Conservation (phyloP, 2,888 invertebrate species). For the Caenorhabditis parvicauda region DNA sequence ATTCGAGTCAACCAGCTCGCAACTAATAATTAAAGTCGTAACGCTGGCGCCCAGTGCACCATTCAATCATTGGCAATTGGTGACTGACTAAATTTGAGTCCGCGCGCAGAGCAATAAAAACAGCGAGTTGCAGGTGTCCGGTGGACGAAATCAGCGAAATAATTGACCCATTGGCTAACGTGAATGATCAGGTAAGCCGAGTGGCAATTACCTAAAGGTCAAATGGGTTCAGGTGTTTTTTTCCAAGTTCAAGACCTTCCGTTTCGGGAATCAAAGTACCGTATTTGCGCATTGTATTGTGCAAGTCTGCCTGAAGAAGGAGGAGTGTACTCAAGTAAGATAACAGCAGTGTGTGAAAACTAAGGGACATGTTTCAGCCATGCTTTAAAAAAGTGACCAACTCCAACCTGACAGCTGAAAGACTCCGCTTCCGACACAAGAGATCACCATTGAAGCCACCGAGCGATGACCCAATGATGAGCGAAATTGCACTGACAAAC, state of each 20-base stretch:
- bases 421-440: conserved; percentile 41
- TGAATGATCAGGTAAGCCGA: conserved; percentile 47
- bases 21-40: no score
- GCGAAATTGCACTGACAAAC: conserved; percentile 13
- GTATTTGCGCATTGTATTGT: conserved; percentile 57
- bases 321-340: conserved; percentile 46
- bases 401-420: conserved; percentile 39
- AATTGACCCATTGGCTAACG: conserved; percentile 49
- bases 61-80: no score
- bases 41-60: no score
- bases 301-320: conserved; percentile 48
- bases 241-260: conserved; percentile 55
- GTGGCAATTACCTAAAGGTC: background rate
- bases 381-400: conserved; percentile 45
- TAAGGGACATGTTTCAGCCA: conserved; percentile 18
- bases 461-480: conserved; percentile 4
- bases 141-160: conserved; percentile 41
- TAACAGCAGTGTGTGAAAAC: background rate
- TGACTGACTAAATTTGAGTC: no score
- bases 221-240: conserved; percentile 37
- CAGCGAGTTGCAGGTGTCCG: conserved; percentile 58
- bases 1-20: no score
- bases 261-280: conserved; percentile 51
- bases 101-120: no score
- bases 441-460: no score